Percentiles rank a stretch among this genome's conserved stretches.
Evolutionary conservation across 2,888 invertebrate genomes (phyloP).

Genomic region (Perizoma flavofasciatum): DNA sequence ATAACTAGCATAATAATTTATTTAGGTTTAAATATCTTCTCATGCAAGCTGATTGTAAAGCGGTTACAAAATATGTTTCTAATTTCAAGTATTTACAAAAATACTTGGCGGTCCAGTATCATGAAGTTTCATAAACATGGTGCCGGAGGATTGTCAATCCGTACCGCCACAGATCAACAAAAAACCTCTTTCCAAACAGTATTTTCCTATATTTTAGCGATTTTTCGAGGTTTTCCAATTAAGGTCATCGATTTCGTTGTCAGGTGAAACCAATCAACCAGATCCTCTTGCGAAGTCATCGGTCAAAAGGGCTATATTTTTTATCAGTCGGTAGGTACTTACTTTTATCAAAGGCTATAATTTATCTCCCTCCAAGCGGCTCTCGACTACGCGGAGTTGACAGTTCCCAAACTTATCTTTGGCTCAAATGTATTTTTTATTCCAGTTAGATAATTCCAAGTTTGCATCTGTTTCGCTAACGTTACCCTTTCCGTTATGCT

Average conservation of each 20-base stretch:
- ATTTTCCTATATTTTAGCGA: neutral
- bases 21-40: too few species aligned
- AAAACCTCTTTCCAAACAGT: too few species aligned
- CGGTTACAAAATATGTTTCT: too few species aligned
- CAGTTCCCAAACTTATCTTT: constrained; percentile 54
- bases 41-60: too few species aligned
- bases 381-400: constrained; percentile 47
- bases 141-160: too few species aligned
- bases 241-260: constrained; percentile 25
- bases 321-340: constrained; percentile 20
- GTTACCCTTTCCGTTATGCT: constrained; percentile 30
- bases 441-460: constrained; percentile 39
- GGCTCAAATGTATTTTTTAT: constrained; percentile 41
- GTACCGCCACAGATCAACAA: too few species aligned
- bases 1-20: too few species aligned
- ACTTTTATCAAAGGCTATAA: constrained; percentile 42
- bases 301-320: constrained; percentile 36
- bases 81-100: too few species aligned
- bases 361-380: constrained; percentile 52
- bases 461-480: constrained; percentile 37
- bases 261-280: constrained; percentile 37
- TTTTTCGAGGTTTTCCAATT: constrained; percentile 19
- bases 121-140: too few species aligned
- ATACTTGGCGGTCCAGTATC: too few species aligned
- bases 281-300: constrained; percentile 37